Evolutionary conservation across 1,140 invertebrate species (phyloP).

Genomic region (Agrilus planipennis): DNA sequence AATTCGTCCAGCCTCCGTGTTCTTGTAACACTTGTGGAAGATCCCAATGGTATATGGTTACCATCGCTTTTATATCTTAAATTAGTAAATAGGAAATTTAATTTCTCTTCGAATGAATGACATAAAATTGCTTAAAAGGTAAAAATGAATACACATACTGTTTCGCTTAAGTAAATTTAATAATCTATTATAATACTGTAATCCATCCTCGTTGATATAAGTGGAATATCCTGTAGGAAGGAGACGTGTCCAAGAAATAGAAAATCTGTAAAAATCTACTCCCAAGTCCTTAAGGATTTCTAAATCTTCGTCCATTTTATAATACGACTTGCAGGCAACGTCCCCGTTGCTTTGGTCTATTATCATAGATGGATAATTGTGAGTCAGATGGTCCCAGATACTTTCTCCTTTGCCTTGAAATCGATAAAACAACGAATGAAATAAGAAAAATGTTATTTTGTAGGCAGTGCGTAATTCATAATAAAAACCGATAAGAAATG

Average conservation of each 20-base stretch:
- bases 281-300: slow-evolving; percentile 34
- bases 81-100: too few species aligned
- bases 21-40: slow-evolving; percentile 37
- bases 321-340: slow-evolving; percentile 44
- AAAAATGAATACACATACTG: too few species aligned
- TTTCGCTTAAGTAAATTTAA: slow-evolving; percentile 47
- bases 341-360: slow-evolving; percentile 40
- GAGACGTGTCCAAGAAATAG: slow-evolving; percentile 43
- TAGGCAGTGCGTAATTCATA: too few species aligned
- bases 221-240: slow-evolving; percentile 24
- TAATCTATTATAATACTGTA: slow-evolving; percentile 50
- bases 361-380: slow-evolving; percentile 39
- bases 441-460: too few species aligned
- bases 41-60: slow-evolving; percentile 45
- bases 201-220: slow-evolving; percentile 43
- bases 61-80: slow-evolving; percentile 35
- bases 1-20: slow-evolving; percentile 42
- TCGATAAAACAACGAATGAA: too few species aligned
- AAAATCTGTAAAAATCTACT: slow-evolving; percentile 41
- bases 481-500: too few species aligned
- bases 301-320: slow-evolving; percentile 43
- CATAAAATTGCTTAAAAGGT: too few species aligned
- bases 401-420: slow-evolving; percentile 37
- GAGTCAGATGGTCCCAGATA: slow-evolving; percentile 48
- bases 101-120: too few species aligned